Conservation (phyloP, 2,797 vertebrate species). For the Gastrophryne carolinensis region DNA sequence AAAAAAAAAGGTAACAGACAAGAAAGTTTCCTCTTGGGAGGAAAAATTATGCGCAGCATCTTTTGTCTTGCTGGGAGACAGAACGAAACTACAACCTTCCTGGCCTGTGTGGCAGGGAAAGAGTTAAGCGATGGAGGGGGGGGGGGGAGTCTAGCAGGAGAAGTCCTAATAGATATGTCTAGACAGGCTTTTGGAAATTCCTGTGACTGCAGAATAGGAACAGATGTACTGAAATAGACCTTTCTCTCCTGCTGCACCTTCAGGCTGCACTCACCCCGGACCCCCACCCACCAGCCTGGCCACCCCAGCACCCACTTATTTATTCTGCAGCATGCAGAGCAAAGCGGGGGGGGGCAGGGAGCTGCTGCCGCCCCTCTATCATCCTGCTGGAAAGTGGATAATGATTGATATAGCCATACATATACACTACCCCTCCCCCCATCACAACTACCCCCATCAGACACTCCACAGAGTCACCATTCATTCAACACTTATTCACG, state of each 20-base stretch:
- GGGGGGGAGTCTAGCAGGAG: slow-evolving; percentile 38
- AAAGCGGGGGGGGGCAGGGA: too few relatives aligned
- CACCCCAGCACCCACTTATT: too few relatives aligned
- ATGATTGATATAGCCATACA: too few relatives aligned
- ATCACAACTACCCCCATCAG: too few relatives aligned
- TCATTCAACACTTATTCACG: too few relatives aligned
- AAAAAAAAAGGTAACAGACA: slow-evolving; percentile 1
- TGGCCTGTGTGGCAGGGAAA: not conserved
- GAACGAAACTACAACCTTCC: not conserved
- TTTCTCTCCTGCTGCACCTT: not conserved
- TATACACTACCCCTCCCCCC: too few relatives aligned
- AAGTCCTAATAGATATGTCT: slow-evolving; percentile 50
- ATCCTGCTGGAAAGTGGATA: too few relatives aligned
- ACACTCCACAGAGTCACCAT: too few relatives aligned
- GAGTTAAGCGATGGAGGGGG: slow-evolving; percentile 28
- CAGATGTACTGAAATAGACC: slow-evolving; percentile 36
- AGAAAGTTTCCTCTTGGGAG: not conserved
- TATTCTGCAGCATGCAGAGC: too few relatives aligned
- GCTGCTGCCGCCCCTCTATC: too few relatives aligned
- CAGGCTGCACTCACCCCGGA: not conserved
- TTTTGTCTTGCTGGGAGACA: slow-evolving; percentile 3
- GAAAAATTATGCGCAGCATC: not conserved
- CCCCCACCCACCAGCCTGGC: too few relatives aligned
- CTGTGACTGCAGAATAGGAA: slow-evolving; percentile 45
- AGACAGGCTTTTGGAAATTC: slow-evolving; percentile 50